Evolutionary conservation across 37 sponge, comb jelly and placozoan genomes (phyloP).

Genomic region (Tethya wilhelma): DNA sequence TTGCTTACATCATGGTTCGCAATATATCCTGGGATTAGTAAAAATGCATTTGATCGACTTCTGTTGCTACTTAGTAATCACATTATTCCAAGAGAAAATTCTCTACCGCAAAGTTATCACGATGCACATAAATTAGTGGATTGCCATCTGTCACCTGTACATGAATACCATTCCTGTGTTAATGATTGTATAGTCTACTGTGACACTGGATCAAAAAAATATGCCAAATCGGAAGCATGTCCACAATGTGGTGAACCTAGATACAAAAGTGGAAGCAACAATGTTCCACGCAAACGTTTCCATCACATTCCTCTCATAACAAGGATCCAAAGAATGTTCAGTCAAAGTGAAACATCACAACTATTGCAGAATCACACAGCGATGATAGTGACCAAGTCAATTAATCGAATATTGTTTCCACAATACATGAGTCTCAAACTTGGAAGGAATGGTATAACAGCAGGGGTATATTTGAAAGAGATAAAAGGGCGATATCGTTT

Average conservation of each 20-base stretch:
- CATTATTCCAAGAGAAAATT: neutral
- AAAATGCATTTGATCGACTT: too few species aligned
- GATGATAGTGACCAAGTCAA: neutral
- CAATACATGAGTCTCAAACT: neutral
- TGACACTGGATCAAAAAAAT: neutral
- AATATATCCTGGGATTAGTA: too few species aligned
- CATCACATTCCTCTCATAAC: neutral
- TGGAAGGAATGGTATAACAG: neutral
- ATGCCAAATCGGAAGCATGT: neutral
- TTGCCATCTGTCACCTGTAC: neutral
- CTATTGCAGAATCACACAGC: neutral
- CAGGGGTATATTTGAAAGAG: neutral
- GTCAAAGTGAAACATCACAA: neutral
- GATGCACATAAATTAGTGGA: neutral
- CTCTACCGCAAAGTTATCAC: neutral
- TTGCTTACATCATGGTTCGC: too few species aligned
- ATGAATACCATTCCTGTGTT: conserved; percentile 9
- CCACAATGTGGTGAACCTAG: conserved; percentile 1
- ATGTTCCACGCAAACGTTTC: neutral
- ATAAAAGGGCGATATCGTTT: neutral
- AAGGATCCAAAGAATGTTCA: neutral
- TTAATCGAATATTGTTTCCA: neutral
- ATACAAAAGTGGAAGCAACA: neutral
- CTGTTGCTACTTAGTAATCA: too few species aligned
- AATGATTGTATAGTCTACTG: conserved; percentile 24